Percentiles rank a stretch among this genome's conserved stretches.
Evolutionary conservation across 2,797 vertebrate species (phyloP).

Genomic region (Pterois miles): DNA sequence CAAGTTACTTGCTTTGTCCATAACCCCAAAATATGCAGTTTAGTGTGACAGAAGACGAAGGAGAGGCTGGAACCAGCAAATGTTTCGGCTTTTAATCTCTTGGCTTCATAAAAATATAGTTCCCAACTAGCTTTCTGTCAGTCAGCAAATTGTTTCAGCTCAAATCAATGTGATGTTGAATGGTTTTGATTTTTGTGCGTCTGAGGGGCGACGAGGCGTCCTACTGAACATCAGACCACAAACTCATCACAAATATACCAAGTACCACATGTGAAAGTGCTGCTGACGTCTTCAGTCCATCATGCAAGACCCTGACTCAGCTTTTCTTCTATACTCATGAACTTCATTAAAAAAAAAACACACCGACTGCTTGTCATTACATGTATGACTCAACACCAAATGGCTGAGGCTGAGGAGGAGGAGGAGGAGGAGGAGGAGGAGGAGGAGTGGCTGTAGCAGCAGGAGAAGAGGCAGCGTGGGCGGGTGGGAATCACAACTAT

Average conservation of each 20-base stretch:
- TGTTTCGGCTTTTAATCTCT: too few relatives aligned
- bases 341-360: conserved; percentile 10
- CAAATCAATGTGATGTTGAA: too few relatives aligned
- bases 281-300: not conserved
- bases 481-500: conserved; percentile 21
- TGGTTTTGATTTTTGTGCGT: too few relatives aligned
- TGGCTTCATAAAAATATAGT: too few relatives aligned
- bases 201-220: not conserved
- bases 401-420: conserved; percentile 5
- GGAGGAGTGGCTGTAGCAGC: not conserved
- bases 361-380: not conserved
- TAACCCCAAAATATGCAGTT: not conserved
- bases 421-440: conserved; percentile 2
- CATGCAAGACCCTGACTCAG: not conserved
- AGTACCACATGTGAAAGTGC: not conserved
- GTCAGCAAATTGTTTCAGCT: not conserved
- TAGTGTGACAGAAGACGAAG: not conserved
- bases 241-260: not conserved
- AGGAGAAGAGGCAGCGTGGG: conserved; percentile 22
- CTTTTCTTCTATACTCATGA: not conserved
- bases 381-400: conserved; percentile 45
- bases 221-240: not conserved
- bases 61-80: too few relatives aligned
- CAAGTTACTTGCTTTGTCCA: not conserved
- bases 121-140: not conserved